Conservation (phyloP, 1,140 invertebrate species). For the Leptopilina boulardi region DNA sequence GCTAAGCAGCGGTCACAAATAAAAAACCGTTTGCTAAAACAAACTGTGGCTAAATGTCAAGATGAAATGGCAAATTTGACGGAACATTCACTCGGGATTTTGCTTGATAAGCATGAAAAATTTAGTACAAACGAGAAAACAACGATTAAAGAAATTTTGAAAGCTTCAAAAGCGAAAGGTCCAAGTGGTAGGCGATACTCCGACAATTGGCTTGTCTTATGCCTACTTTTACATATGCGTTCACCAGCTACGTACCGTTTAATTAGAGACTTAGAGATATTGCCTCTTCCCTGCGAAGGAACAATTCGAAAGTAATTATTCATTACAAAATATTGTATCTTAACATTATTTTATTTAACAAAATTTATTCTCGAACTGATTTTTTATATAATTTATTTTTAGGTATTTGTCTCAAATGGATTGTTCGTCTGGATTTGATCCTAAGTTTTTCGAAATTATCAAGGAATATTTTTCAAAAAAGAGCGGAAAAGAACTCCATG, state of each 20-base stretch:
- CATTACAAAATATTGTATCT: constrained; percentile 24
- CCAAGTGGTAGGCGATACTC: constrained; percentile 44
- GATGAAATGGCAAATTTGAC: neutral
- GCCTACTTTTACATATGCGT: constrained; percentile 37
- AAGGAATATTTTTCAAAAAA: constrained; percentile 35
- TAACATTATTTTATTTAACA: constrained; percentile 9
- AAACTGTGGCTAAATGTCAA: neutral
- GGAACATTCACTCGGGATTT: neutral
- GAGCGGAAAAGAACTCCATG: neutral
- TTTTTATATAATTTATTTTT: neutral
- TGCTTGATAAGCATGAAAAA: neutral
- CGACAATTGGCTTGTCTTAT: constrained; percentile 46
- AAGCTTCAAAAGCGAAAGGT: constrained; percentile 36
- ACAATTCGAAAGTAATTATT: constrained; percentile 46
- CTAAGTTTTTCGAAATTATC: constrained; percentile 35
- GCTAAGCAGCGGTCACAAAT: neutral
- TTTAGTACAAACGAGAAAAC: constrained; percentile 34
- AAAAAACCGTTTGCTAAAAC: neutral
- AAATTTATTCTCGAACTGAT: neutral
- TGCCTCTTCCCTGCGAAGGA: constrained; percentile 43
- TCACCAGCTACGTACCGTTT: neutral
- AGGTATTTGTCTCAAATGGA: constrained; percentile 40
- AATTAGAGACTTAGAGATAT: constrained; percentile 40
- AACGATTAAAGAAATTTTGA: constrained; percentile 37
- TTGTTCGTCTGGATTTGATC: constrained; percentile 36